A percentile compares a stretch with the other conserved stretches of the same genome.
phyloP scores from a whole-genome alignment of 2,113 vertebrate genomes.

The Pseudonaja textilis region DNA sequence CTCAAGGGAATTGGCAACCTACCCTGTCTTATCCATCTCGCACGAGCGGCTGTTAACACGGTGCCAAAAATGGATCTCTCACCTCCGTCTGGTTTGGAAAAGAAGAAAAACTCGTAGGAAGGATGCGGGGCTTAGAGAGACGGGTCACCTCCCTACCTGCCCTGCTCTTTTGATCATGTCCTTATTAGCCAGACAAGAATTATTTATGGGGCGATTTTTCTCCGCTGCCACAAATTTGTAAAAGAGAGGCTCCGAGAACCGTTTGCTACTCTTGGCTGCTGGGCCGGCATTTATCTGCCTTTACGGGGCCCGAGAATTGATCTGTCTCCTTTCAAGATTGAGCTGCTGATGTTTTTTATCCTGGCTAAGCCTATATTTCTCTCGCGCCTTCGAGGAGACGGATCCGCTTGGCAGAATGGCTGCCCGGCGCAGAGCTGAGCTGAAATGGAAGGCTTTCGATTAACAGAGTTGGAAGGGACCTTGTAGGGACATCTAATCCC shows the following conservation, averaged over 20 bases:
- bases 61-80: background rate
- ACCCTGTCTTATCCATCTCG: background rate
- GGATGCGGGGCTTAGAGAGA: background rate
- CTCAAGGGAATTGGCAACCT: background rate
- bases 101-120: background rate
- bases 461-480: no score
- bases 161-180: background rate
- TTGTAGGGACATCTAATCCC: no score
- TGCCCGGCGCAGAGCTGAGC: background rate
- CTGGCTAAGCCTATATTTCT: background rate
- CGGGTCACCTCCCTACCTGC: background rate
- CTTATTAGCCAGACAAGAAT: background rate
- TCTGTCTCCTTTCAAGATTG: conserved; percentile 11
- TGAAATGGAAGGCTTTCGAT: background rate
- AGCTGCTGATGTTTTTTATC: background rate
- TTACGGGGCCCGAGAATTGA: background rate
- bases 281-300: conserved; percentile 27
- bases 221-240: conserved; percentile 1
- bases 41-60: background rate
- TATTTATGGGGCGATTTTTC: background rate
- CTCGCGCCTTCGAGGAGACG: background rate
- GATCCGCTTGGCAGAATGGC: background rate
- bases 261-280: conserved; percentile 38
- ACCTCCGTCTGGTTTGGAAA: background rate
- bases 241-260: background rate